Base-by-base conservation (phyloP, 2,113 vertebrate genomes). In the Calcarius ornatus region DNA sequence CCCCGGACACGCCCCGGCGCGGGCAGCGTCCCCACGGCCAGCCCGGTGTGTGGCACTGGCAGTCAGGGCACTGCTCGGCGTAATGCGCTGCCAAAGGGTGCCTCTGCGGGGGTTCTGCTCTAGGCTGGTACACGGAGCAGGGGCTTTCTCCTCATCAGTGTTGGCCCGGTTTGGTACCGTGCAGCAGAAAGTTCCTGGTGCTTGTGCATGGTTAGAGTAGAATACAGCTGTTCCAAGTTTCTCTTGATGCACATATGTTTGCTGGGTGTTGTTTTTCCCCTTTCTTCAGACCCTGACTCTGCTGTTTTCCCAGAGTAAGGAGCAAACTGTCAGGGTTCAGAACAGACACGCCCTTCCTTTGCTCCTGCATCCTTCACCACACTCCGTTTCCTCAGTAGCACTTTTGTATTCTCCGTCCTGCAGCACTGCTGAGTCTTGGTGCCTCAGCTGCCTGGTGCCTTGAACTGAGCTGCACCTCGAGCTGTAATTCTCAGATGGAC, bases 41-140 rank as follows among this genome's bases (percentile, higher is more conserved):
- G 57, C 35, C n/a, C 0, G 65, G 50, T 5, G 24, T 7, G 30
- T 9, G 48, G 0, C 18, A 0, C 16, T 1, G 35, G 28, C 45
- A 0, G 64, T 10, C 33, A 1, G 5, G 6, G 13, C 38, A 0
- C 4, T 6, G 59, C 53, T 68, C 48, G 9, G 30, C 3, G 37
- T 23, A 42, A 5, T 0, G 1, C 1, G 0, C 15, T 23, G 61
- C 13, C 24, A 2, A 25, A 45, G 33, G 20, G 7, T 23, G 1
- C 6, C 7, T 31, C 56, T 37, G 24, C 25, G 1, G 22, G 43
- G 42, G 24, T 6, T 70, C 23, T 53, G 60, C 40, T 43, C 12
- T 14, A 5, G 23, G 30, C 18, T n/a, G 31, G 9, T 15, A 2
- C 30, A 3, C 37, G 20, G 37, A 69, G 4, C 30, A 24, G 59